A percentile compares a stretch with the other conserved stretches of the same genome.
These are phyloP conservation scores for Nycticorax nycticorax DNA, from an alignment of 2,113 vertebrate genomes.

Conservation along the genomic window DNA sequence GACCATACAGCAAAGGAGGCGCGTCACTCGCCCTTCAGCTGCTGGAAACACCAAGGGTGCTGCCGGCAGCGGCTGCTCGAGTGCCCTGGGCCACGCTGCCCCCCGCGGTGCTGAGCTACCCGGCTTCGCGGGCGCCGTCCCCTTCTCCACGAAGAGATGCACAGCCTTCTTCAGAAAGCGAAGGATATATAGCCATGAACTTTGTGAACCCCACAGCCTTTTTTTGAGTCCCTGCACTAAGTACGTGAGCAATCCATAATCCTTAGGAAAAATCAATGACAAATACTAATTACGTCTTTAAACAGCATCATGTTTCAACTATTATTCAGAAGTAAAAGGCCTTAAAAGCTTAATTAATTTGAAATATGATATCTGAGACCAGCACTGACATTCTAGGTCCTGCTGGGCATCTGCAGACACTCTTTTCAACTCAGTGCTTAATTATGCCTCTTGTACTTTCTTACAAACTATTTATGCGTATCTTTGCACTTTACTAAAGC, in stretches of 20 bases:
- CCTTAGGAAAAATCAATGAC: neutral
- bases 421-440: neutral
- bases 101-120: rapidly evolving
- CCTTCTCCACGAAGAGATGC: neutral
- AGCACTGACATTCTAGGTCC: neutral
- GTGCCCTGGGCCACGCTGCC: neutral
- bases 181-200: neutral
- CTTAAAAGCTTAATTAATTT: constrained; percentile 21
- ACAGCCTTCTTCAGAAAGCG: neutral
- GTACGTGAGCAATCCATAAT: neutral
- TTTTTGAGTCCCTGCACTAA: neutral
- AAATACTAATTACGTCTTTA: constrained; percentile 26
- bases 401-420: neutral
- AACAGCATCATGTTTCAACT: neutral
- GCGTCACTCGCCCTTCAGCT: neutral
- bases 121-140: rapidly evolving
- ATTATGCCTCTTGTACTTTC: neutral
- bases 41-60: neutral
- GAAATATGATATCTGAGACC: neutral
- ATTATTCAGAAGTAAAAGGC: neutral
- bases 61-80: rapidly evolving
- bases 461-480: neutral
- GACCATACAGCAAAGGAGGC: rapidly evolving
- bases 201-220: neutral
- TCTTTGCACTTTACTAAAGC: neutral